Percentiles rank a stretch among this genome's conserved stretches.
These are phyloP conservation scores for Leptoclinus maculatus DNA, from an alignment of 2,797 vertebrate species.

Conservation along the genomic window DNA sequence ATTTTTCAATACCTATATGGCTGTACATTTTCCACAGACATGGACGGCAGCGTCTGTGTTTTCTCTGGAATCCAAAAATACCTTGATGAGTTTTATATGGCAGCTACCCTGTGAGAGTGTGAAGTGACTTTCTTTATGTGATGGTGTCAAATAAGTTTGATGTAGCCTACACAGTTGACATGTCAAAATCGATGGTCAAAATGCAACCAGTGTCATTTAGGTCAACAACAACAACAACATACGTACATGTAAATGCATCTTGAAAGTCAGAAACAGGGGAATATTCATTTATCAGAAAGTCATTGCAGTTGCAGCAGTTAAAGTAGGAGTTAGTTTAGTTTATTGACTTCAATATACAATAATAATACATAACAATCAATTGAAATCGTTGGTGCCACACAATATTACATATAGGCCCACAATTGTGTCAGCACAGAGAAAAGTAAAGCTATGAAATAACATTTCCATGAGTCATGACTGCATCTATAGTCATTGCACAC, in stretches of 20 bases:
- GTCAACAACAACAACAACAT: conserved; percentile 11
- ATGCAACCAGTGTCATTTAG: background rate
- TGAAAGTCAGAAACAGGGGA: background rate
- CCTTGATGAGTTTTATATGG: background rate
- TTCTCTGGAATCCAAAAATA: conserved; percentile 56
- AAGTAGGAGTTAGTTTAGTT: background rate
- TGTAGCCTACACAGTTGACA: background rate
- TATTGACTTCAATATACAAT: background rate
- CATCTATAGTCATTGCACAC: background rate
- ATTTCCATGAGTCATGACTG: background rate
- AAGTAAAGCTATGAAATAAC: background rate
- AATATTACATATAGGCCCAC: background rate
- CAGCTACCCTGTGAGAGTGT: background rate
- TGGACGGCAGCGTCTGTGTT: conserved; percentile 15
- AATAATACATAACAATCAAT: background rate
- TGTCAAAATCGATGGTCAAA: conserved; percentile 20
- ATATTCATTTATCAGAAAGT: background rate
- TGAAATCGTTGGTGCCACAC: background rate
- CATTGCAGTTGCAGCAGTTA: background rate
- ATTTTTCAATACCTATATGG: conserved; percentile 70
- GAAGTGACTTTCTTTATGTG: background rate
- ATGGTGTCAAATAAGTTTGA: conserved; percentile 3
- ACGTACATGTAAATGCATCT: background rate
- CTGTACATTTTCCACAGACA: conserved; percentile 67
- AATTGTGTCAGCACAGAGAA: background rate